Evolutionary conservation across 2,113 vertebrate species (phyloP).

Genomic region (Hyla sarda): DNA sequence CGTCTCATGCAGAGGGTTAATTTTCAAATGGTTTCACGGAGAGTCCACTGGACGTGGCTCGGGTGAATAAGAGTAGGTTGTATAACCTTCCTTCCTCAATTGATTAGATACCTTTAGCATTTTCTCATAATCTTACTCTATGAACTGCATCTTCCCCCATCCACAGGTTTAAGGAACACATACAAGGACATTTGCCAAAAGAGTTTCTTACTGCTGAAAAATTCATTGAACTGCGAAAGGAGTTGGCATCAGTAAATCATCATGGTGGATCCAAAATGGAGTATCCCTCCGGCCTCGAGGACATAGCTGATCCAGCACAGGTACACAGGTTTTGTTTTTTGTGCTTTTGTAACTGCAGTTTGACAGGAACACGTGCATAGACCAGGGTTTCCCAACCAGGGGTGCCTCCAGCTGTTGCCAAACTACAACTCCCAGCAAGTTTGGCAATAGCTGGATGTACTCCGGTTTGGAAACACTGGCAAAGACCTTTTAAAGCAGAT

Average conservation of each 20-base stretch:
- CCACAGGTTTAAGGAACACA: conserved; percentile 93
- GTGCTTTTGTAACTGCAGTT: too few species aligned
- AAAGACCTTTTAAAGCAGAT: too few species aligned
- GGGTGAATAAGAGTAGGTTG: conserved; percentile 54
- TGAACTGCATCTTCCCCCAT: not conserved
- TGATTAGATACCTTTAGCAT: conserved; percentile 9
- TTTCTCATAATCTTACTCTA: not conserved
- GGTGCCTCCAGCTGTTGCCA: too few species aligned
- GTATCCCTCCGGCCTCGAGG: conserved; percentile 87
- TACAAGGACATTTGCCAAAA: conserved; percentile 92
- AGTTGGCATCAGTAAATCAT: conserved; percentile 85
- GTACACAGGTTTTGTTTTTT: conserved; percentile 69
- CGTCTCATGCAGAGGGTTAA: conserved; percentile 52
- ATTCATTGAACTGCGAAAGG: conserved; percentile 89
- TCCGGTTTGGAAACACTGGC: too few species aligned
- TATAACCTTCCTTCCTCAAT: conserved; percentile 52
- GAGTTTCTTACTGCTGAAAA: conserved; percentile 91
- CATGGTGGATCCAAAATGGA: conserved; percentile 79
- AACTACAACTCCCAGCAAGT: too few species aligned
- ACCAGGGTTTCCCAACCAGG: too few species aligned
- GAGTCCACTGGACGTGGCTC: conserved; percentile 43
- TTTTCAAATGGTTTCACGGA: conserved; percentile 48
- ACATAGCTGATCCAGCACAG: conserved; percentile 94
- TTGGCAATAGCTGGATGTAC: too few species aligned
- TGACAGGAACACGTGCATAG: too few species aligned